These are phyloP conservation scores for Drosophila equinoxialis DNA, from an alignment of 1,140 invertebrate genomes.

Conservation along the genomic window DNA sequence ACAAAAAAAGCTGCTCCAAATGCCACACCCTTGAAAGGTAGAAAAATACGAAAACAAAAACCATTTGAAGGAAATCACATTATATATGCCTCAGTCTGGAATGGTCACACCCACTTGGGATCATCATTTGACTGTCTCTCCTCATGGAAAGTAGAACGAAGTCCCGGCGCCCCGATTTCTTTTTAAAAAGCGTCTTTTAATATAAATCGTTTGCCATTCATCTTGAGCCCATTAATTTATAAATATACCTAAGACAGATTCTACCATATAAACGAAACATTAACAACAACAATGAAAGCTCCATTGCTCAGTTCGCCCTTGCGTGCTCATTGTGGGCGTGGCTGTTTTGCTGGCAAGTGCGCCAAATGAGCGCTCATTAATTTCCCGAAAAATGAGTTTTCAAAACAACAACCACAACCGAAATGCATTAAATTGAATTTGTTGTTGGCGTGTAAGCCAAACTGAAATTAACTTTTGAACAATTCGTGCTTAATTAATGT, in stretches of 20 bases:
- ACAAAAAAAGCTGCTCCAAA: conserved; percentile 28
- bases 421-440: conserved; percentile 73
- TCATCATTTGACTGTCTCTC: conserved; percentile 28
- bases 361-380: conserved; percentile 78
- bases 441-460: conserved; percentile 52
- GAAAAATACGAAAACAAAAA: conserved; percentile 10
- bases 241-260: conserved; percentile 73
- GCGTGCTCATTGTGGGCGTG: conserved; percentile 73
- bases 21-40: conserved; percentile 43
- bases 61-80: conserved; percentile 33
- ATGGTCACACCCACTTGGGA: conserved; percentile 14
- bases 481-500: conserved; percentile 69
- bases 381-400: conserved; percentile 72
- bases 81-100: conserved; percentile 28
- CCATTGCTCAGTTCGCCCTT: conserved; percentile 21
- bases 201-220: conserved; percentile 72
- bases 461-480: conserved; percentile 16
- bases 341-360: conserved; percentile 25
- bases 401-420: conserved; percentile 33
- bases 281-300: conserved; percentile 30
- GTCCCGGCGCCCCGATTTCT: conserved; percentile 62
- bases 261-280: conserved; percentile 35
- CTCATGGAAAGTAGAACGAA: conserved; percentile 38
- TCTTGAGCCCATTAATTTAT: conserved; percentile 75
- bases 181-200: conserved; percentile 55